Conservation (phyloP, 2,888 invertebrate genomes). For the Amiota mariae region DNA sequence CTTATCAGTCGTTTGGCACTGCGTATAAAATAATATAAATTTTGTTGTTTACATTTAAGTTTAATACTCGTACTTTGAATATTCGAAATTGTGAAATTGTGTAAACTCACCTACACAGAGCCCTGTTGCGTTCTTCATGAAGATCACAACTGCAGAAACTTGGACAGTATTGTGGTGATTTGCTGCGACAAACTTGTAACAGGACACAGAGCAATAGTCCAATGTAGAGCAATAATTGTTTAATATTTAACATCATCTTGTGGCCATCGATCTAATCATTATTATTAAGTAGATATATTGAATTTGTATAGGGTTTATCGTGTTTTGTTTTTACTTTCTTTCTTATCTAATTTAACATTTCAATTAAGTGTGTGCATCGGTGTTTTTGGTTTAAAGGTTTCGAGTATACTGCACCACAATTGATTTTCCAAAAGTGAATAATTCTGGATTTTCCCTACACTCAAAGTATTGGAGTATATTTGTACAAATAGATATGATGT, state of each 20-base stretch:
- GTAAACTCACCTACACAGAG: constrained; percentile 68
- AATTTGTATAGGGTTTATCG: neutral
- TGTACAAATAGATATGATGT: neutral
- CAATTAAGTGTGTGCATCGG: neutral
- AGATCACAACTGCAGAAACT: constrained; percentile 68
- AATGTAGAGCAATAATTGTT: constrained; percentile 59
- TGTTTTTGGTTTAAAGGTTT: constrained; percentile 15
- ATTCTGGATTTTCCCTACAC: neutral
- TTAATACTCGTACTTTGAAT: constrained; percentile 29
- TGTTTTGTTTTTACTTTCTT: constrained; percentile 3
- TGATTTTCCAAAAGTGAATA: neutral
- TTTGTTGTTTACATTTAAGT: too few relatives aligned
- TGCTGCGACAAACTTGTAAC: constrained; percentile 58
- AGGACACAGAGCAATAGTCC: constrained; percentile 56
- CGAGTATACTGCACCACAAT: neutral
- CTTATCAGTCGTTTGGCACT: constrained; percentile 77
- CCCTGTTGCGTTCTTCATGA: constrained; percentile 65
- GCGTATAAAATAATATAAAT: constrained; percentile 26
- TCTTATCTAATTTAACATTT: constrained; percentile 9
- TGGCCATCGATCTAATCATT: constrained; percentile 1
- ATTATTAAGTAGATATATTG: neutral
- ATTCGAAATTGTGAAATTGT: neutral
- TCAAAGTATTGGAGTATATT: neutral
- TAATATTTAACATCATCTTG: constrained; percentile 39
- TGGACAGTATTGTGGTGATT: constrained; percentile 63